Evolutionary conservation across 2,888 invertebrate genomes (phyloP).

Genomic region (Caradrina kadenii): DNA sequence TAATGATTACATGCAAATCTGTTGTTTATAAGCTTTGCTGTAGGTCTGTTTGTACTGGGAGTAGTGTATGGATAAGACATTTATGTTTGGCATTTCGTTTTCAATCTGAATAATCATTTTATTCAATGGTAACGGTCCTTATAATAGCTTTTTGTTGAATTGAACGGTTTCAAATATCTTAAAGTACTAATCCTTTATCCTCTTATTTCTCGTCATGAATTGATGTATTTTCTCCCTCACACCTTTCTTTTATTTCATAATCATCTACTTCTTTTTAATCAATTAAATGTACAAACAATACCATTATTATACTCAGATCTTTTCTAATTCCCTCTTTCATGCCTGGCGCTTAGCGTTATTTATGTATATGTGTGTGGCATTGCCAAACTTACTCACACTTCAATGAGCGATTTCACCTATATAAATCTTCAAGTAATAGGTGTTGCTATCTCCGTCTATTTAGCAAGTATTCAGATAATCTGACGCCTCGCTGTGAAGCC

Average conservation of each 20-base stretch:
- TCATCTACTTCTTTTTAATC: not conserved
- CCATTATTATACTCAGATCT: not conserved
- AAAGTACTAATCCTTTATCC: not conserved
- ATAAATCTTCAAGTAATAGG: constrained; percentile 30
- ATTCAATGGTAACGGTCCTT: too few species aligned
- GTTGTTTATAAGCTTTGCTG: constrained; percentile 23
- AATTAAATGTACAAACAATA: not conserved
- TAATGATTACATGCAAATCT: constrained; percentile 47
- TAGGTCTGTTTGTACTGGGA: constrained; percentile 17
- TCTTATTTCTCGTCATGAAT: not conserved
- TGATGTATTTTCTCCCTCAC: not conserved
- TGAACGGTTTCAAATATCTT: not conserved
- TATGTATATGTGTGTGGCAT: not conserved
- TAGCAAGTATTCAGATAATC: constrained; percentile 59
- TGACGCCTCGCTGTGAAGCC: constrained; percentile 53
- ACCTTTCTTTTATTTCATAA: not conserved
- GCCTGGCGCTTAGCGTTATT: not conserved
- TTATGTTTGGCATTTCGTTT: not conserved
- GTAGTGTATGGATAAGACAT: not conserved
- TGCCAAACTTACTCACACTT: constrained; percentile 33
- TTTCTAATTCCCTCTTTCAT: not conserved
- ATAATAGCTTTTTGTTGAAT: too few species aligned
- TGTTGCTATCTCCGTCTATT: constrained; percentile 45
- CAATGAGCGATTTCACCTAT: not conserved
- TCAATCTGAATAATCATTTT: not conserved